Conservation (phyloP, 2,797 vertebrate species). For the Hemibagrus guttatus region DNA sequence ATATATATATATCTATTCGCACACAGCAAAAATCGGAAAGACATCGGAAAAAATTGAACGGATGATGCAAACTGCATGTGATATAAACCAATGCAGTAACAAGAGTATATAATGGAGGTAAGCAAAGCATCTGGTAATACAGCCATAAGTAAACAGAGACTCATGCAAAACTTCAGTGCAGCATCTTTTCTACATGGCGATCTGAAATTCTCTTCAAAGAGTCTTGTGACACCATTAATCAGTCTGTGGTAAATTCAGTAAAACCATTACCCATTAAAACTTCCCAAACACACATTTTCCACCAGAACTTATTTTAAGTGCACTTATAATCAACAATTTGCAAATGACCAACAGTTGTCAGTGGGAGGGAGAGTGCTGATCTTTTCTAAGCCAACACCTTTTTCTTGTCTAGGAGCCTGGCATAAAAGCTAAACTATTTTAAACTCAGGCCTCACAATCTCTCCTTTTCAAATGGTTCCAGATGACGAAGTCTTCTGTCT, state of each 20-base stretch:
- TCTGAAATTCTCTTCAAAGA: constrained; percentile 22
- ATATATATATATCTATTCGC: not conserved
- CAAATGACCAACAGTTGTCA: constrained; percentile 27
- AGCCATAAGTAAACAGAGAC: constrained; percentile 9
- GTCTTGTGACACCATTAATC: constrained; percentile 18
- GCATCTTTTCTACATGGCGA: not conserved
- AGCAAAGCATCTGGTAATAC: not conserved
- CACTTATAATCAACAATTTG: constrained; percentile 9
- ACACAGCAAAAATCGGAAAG: too few relatives aligned
- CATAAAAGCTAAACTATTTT: constrained; percentile 14
- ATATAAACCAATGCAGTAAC: not conserved
- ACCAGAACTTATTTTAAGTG: not conserved
- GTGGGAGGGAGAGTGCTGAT: not conserved
- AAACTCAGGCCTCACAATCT: not conserved
- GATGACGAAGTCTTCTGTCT: constrained; percentile 30
- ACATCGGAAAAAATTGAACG: not conserved
- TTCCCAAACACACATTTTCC: constrained; percentile 19
- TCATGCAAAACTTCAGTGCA: not conserved
- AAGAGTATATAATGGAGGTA: not conserved
- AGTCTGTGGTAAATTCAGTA: not conserved
- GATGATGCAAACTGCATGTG: too few relatives aligned
- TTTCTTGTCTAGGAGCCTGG: constrained; percentile 19
- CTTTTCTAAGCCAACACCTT: constrained; percentile 31
- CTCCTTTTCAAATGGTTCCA: constrained; percentile 36
- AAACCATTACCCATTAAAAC: not conserved